These are phyloP conservation scores for Gymnopithys bicolor DNA, from an alignment of 2,797 vertebrate genomes.

Conservation along the genomic window DNA sequence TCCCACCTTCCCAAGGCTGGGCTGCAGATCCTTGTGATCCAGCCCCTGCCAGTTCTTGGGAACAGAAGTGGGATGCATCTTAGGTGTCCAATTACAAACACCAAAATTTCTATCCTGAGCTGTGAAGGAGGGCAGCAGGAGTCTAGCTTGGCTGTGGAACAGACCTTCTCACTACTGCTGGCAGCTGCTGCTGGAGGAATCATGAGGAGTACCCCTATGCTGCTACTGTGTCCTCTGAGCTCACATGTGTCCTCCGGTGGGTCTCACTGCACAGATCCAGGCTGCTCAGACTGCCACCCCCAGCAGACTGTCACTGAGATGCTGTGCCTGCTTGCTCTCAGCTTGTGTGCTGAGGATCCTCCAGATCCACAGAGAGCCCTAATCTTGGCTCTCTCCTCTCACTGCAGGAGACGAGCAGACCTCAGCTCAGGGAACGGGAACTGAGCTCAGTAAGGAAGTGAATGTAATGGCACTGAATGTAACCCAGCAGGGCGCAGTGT, in stretches of 20 bases:
- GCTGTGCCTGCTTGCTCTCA: not conserved
- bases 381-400: not conserved
- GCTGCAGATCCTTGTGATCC: not conserved
- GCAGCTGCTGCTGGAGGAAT: not conserved
- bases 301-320: not conserved
- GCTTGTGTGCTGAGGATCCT: not conserved
- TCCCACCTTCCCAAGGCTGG: not conserved
- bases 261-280: rapidly evolving
- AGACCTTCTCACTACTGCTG: not conserved
- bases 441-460: not conserved
- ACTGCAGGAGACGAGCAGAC: not conserved
- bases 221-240: not conserved
- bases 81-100: not conserved
- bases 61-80: not conserved
- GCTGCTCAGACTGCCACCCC: not conserved
- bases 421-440: not conserved
- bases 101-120: not conserved
- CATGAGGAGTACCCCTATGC: not conserved
- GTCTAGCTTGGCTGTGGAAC: not conserved
- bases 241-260: not conserved
- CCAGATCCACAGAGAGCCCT: not conserved
- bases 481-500: not conserved
- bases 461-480: not conserved
- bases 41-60: not conserved
- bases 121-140: not conserved